Base-by-base conservation (phyloP, 2,888 invertebrate genomes). In the Eristalis intricaria region DNA sequence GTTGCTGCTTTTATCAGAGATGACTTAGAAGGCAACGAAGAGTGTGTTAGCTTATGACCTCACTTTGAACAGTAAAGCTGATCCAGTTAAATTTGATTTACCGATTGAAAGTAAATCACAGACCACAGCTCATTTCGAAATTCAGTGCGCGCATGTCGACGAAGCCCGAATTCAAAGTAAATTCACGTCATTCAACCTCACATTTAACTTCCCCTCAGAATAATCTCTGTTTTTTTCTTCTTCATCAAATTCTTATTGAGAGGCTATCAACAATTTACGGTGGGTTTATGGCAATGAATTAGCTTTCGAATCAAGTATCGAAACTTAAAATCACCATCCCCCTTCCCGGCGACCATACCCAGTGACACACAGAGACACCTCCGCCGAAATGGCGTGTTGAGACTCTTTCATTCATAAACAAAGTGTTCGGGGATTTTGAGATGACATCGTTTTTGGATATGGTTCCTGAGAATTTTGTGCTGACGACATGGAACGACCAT, bases 311-410 rank as follows among this genome's bases (percentile, higher is more conserved):
- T 60, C 71, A 60, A 73, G 66, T 43, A 79, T 65, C 15, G 58
- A 43, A 29, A 56, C 19, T 50, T 50, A n/a, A 35, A 32, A 50
- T 13, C 32, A 1, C 0, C n/a, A 38, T 4, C 38, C 35, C 35
- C 13, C 19, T 23, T 29, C 11, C 5, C 29, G 5, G 4, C 5
- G 32, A 32, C 11, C 69, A 60, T 22, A n/a, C 10, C 60, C 8
- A 13, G 4, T 56, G 71, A 77, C 26, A n/a, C n/a, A 40, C 32
- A 61, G 58, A 38, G n/a, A 32, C 65, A 75, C 75, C 60, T 50
- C 38, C 60, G 63, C 68, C 75, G 38, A 76, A 85, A 76, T 73
- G 58, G 68, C 56, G 60, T 71, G 77, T 60, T 80, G 71, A 76
- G 63, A 80, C 56, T 65, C 65, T 63, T 84, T 70, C 70, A 73